phyloP scores from a whole-genome alignment of 2,113 vertebrate genomes.

The Epinephelus fuscoguttatus region DNA sequence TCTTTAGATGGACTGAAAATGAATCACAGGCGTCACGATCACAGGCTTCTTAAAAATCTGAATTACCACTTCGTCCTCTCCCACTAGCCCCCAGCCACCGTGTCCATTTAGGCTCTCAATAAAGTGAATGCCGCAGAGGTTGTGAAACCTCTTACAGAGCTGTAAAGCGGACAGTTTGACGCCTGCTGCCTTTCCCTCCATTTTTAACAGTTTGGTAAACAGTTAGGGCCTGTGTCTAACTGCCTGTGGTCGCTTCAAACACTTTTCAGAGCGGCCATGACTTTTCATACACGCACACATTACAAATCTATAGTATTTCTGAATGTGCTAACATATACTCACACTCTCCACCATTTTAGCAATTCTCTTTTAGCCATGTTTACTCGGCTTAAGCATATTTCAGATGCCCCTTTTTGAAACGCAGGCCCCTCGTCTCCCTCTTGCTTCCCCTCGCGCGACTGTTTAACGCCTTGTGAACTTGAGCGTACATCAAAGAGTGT shows the following conservation, averaged over 20 bases:
- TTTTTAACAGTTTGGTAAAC: constrained; percentile 66
- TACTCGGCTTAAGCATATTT: constrained; percentile 52
- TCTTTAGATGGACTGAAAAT: constrained; percentile 20
- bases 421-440: constrained; percentile 14
- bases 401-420: constrained; percentile 36
- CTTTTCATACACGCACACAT: constrained; percentile 12
- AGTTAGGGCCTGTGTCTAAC: constrained; percentile 24
- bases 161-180: constrained; percentile 69
- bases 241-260: constrained; percentile 25
- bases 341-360: constrained; percentile 28
- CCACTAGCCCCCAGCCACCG: constrained; percentile 26
- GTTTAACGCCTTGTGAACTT: constrained; percentile 70
- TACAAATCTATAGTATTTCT: constrained; percentile 2
- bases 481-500: constrained; percentile 67
- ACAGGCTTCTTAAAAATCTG: constrained; percentile 28
- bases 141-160: constrained; percentile 66
- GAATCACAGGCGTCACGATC: constrained; percentile 13
- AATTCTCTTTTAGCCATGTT: constrained; percentile 66
- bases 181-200: constrained; percentile 45
- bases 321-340: constrained; percentile 29
- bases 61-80: constrained; percentile 40
- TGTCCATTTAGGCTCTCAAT: constrained; percentile 51
- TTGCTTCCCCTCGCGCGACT: constrained; percentile 8
- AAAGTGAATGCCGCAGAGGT: constrained; percentile 61
- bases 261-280: not conserved